phyloP scores from a whole-genome alignment of 2,797 vertebrate species.

The Melanotaenia maccullochi region DNA sequence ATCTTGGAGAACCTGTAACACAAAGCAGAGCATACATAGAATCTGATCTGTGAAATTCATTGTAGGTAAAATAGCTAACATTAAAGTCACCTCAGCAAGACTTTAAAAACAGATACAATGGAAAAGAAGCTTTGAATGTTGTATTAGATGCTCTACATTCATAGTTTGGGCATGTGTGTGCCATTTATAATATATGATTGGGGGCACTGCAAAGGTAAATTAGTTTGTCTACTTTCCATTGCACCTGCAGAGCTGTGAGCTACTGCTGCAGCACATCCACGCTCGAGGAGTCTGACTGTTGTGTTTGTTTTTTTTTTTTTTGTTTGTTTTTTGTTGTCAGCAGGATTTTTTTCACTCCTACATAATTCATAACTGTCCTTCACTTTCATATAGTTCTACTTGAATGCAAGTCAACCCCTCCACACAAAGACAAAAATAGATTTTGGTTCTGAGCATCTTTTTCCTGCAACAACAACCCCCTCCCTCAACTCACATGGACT shows the following conservation, averaged over 20 bases:
- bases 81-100: conserved; percentile 37
- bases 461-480: conserved; percentile 45
- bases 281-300: conserved; percentile 63
- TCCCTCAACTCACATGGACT: conserved; percentile 29
- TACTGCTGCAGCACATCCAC: conserved; percentile 57
- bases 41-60: conserved; percentile 38
- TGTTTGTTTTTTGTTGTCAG: conserved; percentile 68
- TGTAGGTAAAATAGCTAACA: conserved; percentile 36
- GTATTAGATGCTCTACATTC: conserved; percentile 18
- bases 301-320: too few species aligned
- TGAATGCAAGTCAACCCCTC: conserved; percentile 74
- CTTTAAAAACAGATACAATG: background rate
- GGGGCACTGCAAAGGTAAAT: conserved; percentile 46
- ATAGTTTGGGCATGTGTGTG: conserved; percentile 3
- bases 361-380: conserved; percentile 83
- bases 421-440: conserved; percentile 68
- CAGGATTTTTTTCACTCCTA: conserved; percentile 70
- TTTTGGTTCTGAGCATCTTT: conserved; percentile 55
- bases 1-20: conserved; percentile 44
- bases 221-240: conserved; percentile 57
- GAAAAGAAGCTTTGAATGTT: conserved; percentile 5
- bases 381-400: conserved; percentile 81
- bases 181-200: conserved; percentile 42
- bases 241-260: conserved; percentile 62
- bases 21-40: conserved; percentile 20